Base-by-base conservation (phyloP, 53 echinoderm and acorn worm genomes). In the Henricia sp. region DNA sequence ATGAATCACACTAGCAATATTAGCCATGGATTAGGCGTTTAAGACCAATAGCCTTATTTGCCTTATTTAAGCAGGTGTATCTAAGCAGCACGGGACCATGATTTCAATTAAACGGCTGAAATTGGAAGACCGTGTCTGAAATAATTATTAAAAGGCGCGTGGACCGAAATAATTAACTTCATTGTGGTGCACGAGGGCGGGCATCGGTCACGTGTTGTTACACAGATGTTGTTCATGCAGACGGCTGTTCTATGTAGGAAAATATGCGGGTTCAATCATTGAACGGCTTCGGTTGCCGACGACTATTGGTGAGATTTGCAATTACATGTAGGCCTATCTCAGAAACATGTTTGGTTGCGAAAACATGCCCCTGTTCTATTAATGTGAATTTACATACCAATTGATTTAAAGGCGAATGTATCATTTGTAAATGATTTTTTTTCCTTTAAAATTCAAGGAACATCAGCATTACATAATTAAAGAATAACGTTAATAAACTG, bases 121-220 rank as follows among this genome's bases (percentile, higher is more conserved):
- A 80, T 80, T 80, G 34, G 63, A 80, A 63, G 64, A 65, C 64
- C 63, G 63, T 34, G 46, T 63, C 80, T 80, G 64, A 64, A 60
- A n/a, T n/a, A n/a, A n/a, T n/a, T n/a, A 60, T 80, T 80, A 80
- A 63, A 64, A 63, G 33, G 80, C 80, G 50, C 80, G 80, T 40
- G 80, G 80, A n/a, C n/a, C n/a, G n/a, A 44, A 48, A 80, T 63
- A 80, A 80, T 80, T 80, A 80, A 80, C 80, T 80, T 35, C 80
- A 64, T 26, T 64, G 43, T 48, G 64, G 46, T 64, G 80, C 50
- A 37, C 63, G 63, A 64, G 43, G 48, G 63, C 48, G 64, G 44
- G 26, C 52, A 19, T 73, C 73, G 32, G 44, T 80, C 19, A 23
- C 80, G 80, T 80, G 80, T 64, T 80, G 9, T 33, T 17, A 77